Percentiles rank a stretch among this genome's conserved stretches.
phyloP scores from a whole-genome alignment of 2,888 invertebrate species.

The Galerucella nymphaeae region DNA sequence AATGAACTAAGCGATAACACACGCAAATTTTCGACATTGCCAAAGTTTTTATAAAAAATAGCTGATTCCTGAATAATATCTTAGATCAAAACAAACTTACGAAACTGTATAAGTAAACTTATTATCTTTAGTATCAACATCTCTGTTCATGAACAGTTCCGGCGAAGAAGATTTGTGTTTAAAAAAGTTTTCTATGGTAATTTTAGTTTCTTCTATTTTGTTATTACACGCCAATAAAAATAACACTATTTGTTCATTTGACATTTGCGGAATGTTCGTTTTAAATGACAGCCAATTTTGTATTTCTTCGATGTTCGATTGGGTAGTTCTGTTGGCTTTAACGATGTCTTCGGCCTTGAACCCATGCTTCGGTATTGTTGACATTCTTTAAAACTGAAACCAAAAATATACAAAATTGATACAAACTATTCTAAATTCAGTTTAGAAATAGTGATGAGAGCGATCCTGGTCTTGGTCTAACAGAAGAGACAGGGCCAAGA shows the following conservation, averaged over 20 bases:
- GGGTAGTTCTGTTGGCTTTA: constrained; percentile 46
- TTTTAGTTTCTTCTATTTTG: constrained; percentile 69
- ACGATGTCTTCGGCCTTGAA: constrained; percentile 50
- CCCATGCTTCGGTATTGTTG: constrained; percentile 40
- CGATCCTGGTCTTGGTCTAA: no score
- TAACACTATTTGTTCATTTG: constrained; percentile 72
- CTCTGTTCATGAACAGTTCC: constrained; percentile 73
- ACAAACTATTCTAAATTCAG: background rate
- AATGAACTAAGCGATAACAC: no score
- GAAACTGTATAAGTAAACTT: constrained; percentile 66
- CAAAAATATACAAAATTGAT: background rate
- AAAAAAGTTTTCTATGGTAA: constrained; percentile 74
- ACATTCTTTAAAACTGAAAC: constrained; percentile 33
- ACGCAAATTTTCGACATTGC: no score
- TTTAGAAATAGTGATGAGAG: no score
- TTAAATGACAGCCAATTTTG: constrained; percentile 53
- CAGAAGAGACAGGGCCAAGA: no score
- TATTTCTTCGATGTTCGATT: constrained; percentile 53
- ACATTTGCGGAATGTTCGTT: constrained; percentile 57
- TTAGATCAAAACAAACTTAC: constrained; percentile 64
- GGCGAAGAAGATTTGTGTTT: constrained; percentile 69
- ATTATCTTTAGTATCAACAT: constrained; percentile 62
- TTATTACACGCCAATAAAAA: constrained; percentile 76
- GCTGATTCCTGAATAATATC: background rate
- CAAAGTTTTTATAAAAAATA: background rate